Conservation (phyloP, 2,797 vertebrate species). For the Manis javanica region DNA sequence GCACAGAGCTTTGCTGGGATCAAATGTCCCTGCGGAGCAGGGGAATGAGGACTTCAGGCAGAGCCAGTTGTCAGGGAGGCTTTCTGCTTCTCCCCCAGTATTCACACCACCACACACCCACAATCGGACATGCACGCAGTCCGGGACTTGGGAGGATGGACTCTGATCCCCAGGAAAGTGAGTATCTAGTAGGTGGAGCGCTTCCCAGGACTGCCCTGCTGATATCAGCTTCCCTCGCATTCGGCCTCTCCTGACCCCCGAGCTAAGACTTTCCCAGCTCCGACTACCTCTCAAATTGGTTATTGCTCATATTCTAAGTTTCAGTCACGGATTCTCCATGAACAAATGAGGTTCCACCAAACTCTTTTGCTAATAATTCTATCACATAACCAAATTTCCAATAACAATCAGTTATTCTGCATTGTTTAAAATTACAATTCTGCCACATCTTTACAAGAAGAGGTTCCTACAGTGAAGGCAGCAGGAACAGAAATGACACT, state of each 20-base stretch:
- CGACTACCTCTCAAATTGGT: neutral
- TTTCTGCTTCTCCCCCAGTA: neutral
- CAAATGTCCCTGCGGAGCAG: neutral
- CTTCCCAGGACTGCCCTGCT: neutral
- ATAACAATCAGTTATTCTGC: neutral
- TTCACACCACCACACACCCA: fast-evolving
- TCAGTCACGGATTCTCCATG: neutral
- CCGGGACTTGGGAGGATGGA: neutral
- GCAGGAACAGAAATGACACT: neutral
- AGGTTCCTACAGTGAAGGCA: neutral
- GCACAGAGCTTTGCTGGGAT: neutral
- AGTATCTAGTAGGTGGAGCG: neutral
- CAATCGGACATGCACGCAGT: neutral
- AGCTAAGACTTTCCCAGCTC: neutral
- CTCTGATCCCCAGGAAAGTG: neutral
- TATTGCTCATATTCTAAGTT: neutral
- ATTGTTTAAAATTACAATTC: conserved; percentile 6
- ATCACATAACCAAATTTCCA: neutral
- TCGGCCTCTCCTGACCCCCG: neutral
- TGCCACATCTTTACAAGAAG: neutral
- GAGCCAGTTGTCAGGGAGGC: neutral
- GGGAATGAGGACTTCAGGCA: neutral
- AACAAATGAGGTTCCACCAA: neutral
- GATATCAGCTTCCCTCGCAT: neutral
- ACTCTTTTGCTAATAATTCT: neutral